Evolutionary conservation across 2,113 vertebrate genomes (phyloP).

Genomic region (Leptosomus discolor): DNA sequence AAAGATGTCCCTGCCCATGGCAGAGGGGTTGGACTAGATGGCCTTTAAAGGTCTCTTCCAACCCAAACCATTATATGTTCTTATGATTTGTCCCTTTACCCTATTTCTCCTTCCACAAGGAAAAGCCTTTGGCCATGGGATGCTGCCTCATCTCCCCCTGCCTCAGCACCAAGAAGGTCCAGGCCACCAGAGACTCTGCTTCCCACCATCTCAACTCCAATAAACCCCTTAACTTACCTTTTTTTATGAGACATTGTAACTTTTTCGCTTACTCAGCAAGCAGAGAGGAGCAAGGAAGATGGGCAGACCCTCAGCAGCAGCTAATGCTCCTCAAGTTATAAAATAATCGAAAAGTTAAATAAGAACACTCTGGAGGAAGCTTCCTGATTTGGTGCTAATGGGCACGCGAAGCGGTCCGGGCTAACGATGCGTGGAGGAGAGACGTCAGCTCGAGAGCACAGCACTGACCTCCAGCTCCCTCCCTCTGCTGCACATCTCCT

Average conservation of each 20-base stretch:
- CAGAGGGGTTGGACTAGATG: not conserved
- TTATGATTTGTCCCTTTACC: not conserved
- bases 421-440: conserved; percentile 55
- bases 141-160: not conserved
- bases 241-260: not conserved
- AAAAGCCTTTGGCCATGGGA: not conserved
- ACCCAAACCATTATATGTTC: not conserved
- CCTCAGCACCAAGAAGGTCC: not conserved
- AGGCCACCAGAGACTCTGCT: not conserved
- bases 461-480: not conserved
- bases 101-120: not conserved
- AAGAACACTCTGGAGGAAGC: conserved; percentile 56
- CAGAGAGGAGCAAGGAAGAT: not conserved
- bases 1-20: not conserved
- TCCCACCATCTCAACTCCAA: not conserved
- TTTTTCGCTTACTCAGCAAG: accelerated
- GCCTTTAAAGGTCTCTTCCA: not conserved
- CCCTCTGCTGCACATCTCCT: not conserved
- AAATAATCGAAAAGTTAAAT: conserved; percentile 66
- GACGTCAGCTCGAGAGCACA: not conserved
- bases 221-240: not conserved
- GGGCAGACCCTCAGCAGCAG: not conserved
- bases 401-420: not conserved
- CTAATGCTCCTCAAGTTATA: conserved; percentile 35
- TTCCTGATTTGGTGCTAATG: conserved; percentile 41